Conservation (phyloP, 2,113 vertebrate species). For the Myotis davidii region DNA sequence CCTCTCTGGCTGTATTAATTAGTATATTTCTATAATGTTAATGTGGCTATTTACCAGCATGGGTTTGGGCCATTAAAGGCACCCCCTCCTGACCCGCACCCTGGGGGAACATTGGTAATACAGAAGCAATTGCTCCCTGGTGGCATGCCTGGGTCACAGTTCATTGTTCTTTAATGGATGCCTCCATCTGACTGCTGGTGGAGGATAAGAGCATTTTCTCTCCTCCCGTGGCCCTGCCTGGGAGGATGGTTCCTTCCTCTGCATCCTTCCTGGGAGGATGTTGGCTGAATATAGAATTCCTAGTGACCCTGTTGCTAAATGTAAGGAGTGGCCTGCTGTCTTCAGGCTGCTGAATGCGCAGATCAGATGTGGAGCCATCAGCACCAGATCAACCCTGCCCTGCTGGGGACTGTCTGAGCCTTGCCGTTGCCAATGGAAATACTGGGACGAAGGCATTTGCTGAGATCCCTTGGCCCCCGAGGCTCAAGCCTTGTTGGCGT, state of each 20-base stretch:
- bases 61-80: conserved; percentile 63
- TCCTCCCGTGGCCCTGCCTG: conserved; percentile 7
- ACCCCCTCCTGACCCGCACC: neutral
- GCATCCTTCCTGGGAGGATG: neutral
- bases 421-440: neutral
- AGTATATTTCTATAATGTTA: conserved; percentile 55
- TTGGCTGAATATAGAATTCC: conserved; percentile 40
- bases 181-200: conserved; percentile 75
- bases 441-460: neutral
- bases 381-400: accelerated
- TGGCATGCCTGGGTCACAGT: conserved; percentile 72
- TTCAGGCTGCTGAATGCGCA: neutral
- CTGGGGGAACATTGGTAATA: conserved; percentile 54
- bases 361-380: neutral
- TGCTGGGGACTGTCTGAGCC: neutral
- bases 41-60: neutral
- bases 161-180: conserved; percentile 73
- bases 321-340: neutral
- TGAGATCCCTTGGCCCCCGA: neutral
- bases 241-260: conserved; percentile 41
- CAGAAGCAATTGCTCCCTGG: conserved; percentile 64
- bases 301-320: neutral
- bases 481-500: neutral
- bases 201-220: conserved; percentile 62
- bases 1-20: conserved; percentile 58